phyloP scores from a whole-genome alignment of 35 echinoderm and acorn worm species.

The Eucidaris tribuloides region DNA sequence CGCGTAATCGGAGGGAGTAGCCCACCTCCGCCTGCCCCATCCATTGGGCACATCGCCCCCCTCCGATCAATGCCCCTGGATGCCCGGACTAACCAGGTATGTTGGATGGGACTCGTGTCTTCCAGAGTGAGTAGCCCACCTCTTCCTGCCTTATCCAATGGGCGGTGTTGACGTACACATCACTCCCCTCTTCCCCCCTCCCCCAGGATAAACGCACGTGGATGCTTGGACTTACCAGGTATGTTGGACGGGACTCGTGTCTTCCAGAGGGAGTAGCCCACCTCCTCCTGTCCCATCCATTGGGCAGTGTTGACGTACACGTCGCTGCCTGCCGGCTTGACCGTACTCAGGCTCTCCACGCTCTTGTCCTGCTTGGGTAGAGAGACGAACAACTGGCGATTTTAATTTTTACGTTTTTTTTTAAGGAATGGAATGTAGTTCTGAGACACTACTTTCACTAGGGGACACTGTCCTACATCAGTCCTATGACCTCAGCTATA shows the following conservation, averaged over 20 bases:
- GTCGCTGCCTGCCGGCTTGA: constrained; percentile 88
- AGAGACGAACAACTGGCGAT: neutral
- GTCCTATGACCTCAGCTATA: no score
- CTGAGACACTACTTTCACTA: neutral
- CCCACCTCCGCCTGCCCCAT: no score
- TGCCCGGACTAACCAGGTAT: constrained; percentile 65
- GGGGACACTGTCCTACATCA: neutral
- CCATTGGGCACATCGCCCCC: no score
- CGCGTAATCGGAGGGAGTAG: no score
- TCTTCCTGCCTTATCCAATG: constrained; percentile 49
- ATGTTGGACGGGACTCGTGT: constrained; percentile 73
- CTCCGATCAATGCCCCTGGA: no score
- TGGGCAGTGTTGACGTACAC: constrained; percentile 84
- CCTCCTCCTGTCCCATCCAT: constrained; percentile 45
- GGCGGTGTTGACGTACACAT: constrained; percentile 87
- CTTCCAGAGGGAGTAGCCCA: constrained; percentile 82
- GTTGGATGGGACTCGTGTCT: constrained; percentile 74
- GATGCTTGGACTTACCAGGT: constrained; percentile 37
- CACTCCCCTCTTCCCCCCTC: constrained; percentile 8
- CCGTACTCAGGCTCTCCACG: constrained; percentile 82
- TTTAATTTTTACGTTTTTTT: neutral
- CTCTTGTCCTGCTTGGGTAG: constrained; percentile 68
- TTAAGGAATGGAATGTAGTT: neutral
- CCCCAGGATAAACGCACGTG: neutral
- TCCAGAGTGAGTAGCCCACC: constrained; percentile 76